Base-by-base conservation (phyloP, 2,113 vertebrate genomes). In the Nibea albiflora region DNA sequence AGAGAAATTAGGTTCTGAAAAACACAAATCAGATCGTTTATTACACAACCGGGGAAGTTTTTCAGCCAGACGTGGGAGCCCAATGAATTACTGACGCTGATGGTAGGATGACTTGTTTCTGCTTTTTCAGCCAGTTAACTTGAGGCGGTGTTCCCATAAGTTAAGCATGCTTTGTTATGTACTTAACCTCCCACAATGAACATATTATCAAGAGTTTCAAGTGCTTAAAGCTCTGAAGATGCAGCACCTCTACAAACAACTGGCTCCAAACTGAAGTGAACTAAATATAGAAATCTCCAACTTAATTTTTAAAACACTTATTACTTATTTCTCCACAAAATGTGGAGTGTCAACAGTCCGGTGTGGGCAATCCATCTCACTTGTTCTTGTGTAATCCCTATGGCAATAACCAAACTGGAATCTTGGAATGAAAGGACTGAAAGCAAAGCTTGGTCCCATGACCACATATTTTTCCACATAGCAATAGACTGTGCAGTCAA, bases 1-100 rank as follows among this genome's bases (percentile, higher is more conserved):
- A 81, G 24, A 87, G 11, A 60, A 16, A 86, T 87, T 84, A 86
- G 68, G 61, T 31, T 74, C 22, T 69, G n/a, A 73, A 57, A 70
- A 80, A 77, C 24, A 72, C 7, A 78, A 42, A 76, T 52, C 1
- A 22, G 4, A 64, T 31, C 24, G 15, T 60, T 67, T 42, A 71
- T 53, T 24, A 47, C 20, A 78, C 9, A 8, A 46, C 4, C 16
- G 28, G 60, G n/a, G 47, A 64, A 22, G 53, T 47, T 42, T 22
- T 44, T 26, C 1, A 56, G 3, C 46, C 4, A 64, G 65, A 22
- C 39, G 39, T 56, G 14, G 14, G 28, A 46, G 31, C 22, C 46
- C 11, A 47, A 26, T 31, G 10, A 20, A 74, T 71, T 10, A 73
- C 14, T 10, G 49, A 31, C 49, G 2, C 54, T 69, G 10, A 49